phyloP scores from a whole-genome alignment of 64 coral and sea anemone species.

The Stichodactyla mertensii region DNA sequence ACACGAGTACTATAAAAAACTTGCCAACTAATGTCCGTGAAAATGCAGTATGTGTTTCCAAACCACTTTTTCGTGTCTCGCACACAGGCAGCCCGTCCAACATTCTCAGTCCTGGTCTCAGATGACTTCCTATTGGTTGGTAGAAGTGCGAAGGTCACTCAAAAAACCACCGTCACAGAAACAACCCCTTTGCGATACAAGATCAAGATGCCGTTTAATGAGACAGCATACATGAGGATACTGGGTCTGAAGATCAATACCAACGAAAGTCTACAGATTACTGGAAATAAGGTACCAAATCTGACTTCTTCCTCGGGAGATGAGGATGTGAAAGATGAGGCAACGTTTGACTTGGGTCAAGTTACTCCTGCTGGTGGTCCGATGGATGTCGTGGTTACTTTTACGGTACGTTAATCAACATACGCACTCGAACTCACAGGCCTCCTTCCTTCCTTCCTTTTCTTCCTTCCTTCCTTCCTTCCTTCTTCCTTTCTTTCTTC shows the following conservation, averaged over 20 bases:
- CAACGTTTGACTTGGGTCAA: background rate
- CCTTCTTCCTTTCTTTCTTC: too few relatives aligned
- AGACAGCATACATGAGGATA: background rate
- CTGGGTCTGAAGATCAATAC: background rate
- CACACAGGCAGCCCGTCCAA: background rate
- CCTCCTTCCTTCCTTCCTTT: too few relatives aligned
- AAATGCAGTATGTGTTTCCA: background rate
- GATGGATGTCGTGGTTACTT: background rate
- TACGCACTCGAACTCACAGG: too few relatives aligned
- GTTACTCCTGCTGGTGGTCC: background rate
- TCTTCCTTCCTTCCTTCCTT: too few relatives aligned
- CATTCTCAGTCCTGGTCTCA: background rate
- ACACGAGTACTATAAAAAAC: background rate
- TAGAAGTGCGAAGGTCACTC: background rate
- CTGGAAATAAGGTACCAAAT: background rate
- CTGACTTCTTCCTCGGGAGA: background rate
- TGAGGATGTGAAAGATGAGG: background rate
- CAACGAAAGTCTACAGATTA: background rate
- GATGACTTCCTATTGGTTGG: slow-evolving; percentile 4
- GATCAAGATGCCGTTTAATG: background rate
- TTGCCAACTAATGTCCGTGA: background rate
- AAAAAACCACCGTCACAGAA: background rate
- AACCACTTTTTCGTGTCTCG: background rate
- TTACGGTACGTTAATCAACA: background rate
- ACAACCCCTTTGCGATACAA: background rate